Percentiles rank a stretch among this genome's conserved stretches.
Conservation (phyloP, 2,888 invertebrate genomes). For the Fabriciana adippe region DNA sequence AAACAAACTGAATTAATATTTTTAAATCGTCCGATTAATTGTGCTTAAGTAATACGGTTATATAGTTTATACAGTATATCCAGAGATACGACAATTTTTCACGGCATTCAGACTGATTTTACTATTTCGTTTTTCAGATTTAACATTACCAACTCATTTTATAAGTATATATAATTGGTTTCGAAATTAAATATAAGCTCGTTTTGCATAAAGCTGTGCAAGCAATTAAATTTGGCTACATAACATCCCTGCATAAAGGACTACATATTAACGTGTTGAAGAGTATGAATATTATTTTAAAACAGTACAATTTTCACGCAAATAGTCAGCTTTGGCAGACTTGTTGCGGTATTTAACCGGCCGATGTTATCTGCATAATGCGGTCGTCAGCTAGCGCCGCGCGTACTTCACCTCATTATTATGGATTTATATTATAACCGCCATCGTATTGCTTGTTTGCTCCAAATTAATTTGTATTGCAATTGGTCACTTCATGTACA, state of each 20-base stretch:
- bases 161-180: no score
- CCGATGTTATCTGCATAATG: slow-evolving; percentile 77
- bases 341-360: slow-evolving; percentile 77
- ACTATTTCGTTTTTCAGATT: no score
- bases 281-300: slow-evolving; percentile 25
- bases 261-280: slow-evolving; percentile 9
- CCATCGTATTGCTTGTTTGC: slow-evolving; percentile 59
- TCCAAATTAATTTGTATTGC: slow-evolving; percentile 57
- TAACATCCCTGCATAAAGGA: background rate
- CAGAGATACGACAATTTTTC: no score
- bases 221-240: background rate
- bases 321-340: slow-evolving; percentile 61
- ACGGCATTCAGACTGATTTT: background rate
- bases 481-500: slow-evolving; percentile 41
- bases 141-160: no score
- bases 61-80: no score
- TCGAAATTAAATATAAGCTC: background rate
- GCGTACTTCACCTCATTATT: slow-evolving; percentile 67
- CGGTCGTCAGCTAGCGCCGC: slow-evolving; percentile 60
- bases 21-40: no score
- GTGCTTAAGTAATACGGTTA: no score
- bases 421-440: slow-evolving; percentile 71
- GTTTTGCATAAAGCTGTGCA: background rate
- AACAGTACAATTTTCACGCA: slow-evolving; percentile 36
- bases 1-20: no score